Evolutionary conservation across 2,888 invertebrate species (phyloP).

Genomic region (Eilema depressum): DNA sequence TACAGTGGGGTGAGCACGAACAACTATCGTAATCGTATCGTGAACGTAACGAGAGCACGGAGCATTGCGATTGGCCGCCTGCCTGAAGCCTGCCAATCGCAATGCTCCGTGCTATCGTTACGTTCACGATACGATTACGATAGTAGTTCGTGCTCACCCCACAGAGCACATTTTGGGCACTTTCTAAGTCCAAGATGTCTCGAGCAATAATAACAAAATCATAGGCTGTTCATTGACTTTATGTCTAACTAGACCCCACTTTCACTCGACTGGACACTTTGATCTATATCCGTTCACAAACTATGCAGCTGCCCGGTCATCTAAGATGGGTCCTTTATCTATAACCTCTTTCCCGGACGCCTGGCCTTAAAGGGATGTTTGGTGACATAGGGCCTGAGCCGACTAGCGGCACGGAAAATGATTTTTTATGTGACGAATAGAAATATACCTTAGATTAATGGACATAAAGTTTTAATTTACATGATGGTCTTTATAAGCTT

Average conservation of each 20-base stretch:
- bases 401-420: neutral
- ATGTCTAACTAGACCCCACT: neutral
- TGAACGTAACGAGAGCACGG: no score
- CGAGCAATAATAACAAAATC: neutral
- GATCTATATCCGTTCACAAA: neutral
- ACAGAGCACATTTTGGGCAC: no score
- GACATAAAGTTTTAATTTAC: neutral
- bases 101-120: no score
- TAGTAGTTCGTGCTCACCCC: no score
- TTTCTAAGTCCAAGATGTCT: no score
- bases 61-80: no score
- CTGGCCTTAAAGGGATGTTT: slow-evolving; percentile 9
- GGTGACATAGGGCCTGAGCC: neutral
- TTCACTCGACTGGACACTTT: slow-evolving; percentile 10
- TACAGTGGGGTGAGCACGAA: no score
- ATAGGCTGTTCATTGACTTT: neutral
- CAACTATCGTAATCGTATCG: no score
- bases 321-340: slow-evolving; percentile 10
- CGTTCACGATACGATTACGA: no score
- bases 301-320: slow-evolving; percentile 5
- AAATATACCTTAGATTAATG: neutral
- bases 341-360: slow-evolving; percentile 9
- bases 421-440: neutral
- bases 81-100: no score
- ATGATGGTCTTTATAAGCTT: neutral